A percentile compares a stretch with the other conserved stretches of the same genome.
Evolutionary conservation across 1,140 invertebrate species (phyloP).

Genomic region (Pseudomyrmex gracilis): DNA sequence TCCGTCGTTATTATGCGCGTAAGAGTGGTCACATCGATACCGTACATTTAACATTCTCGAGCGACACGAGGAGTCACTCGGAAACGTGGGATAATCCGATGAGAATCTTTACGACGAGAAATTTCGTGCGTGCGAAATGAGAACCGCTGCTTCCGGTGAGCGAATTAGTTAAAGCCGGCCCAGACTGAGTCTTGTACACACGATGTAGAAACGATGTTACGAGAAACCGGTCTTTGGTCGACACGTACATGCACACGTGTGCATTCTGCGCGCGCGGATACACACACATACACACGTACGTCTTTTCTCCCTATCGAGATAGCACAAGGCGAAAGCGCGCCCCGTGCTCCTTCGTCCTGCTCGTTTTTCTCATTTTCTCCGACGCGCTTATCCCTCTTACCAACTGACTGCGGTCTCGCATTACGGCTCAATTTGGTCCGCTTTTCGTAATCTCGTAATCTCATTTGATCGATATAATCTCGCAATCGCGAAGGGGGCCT

Average conservation of each 20-base stretch:
- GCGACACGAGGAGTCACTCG: neutral
- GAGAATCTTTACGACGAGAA: conserved; percentile 25
- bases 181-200: conserved; percentile 79
- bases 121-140: conserved; percentile 47
- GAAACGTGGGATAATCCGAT: neutral
- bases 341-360: conserved; percentile 28
- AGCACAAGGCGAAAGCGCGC: conserved; percentile 17
- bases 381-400: conserved; percentile 69
- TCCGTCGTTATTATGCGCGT: neutral
- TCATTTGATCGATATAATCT: conserved; percentile 76
- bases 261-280: neutral
- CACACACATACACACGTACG: neutral
- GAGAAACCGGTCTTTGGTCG: conserved; percentile 81
- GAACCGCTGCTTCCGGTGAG: conserved; percentile 71
- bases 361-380: conserved; percentile 75
- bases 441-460: conserved; percentile 74
- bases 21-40: neutral
- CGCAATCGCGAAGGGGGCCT: conserved; percentile 66
- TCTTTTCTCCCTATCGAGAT: conserved; percentile 10
- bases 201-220: conserved; percentile 82
- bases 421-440: conserved; percentile 75
- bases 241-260: conserved; percentile 47
- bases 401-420: conserved; percentile 67
- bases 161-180: conserved; percentile 81
- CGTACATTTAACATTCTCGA: too few relatives aligned